Evolutionary conservation across 2,113 vertebrate genomes (phyloP), one percentile per base, ranked within the genome.

Genomic region (Picathartes gymnocephalus): DNA sequence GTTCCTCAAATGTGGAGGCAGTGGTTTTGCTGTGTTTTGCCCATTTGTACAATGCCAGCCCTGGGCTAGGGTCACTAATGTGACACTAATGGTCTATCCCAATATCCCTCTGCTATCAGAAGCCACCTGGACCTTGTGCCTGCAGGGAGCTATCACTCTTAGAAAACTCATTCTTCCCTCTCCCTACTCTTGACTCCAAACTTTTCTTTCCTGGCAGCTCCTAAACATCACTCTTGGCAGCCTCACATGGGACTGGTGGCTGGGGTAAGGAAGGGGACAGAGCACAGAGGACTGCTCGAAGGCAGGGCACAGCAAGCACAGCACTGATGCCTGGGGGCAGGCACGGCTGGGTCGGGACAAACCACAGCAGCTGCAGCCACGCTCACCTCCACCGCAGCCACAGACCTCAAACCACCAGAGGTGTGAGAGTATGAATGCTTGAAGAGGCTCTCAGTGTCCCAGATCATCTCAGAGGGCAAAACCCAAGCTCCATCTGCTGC

Each of bases 381-480:
- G 0, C 31, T 66, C 73, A 42, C 30, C 68, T 71, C 53, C 8
- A 2, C 45, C 0, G 0, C 24, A 2, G 53, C 33, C 6, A 0
- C 84, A 81, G 73, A 30, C 73, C 66, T 39, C 81, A 84, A 79
- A 66, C 53, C 90, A 48, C 44, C 39, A 13, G 60, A 15, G 53
- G 27, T 28, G 37, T 33, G 48, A 42, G 3, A 33, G 16, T 54
- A 8, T 27, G 40, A 22, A 6, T 0, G 2, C 44, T 9, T 1
- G 7, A 44, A 76, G 61, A 71, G 28, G 68, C 83, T 47, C 80
- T 64, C 54, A 2, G 58, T 4, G 0, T 21, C 9, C 5, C 13
- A 2, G 4, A 40, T 27, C 21, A 40, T 6, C 80, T 51, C 62
- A 15, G 40, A 64, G 30, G 35, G 48, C 1, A 3, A 69, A 60